Percentiles rank a stretch among this genome's conserved stretches.
Conservation (phyloP, 2,888 invertebrate genomes). For the Tinea trinotella region DNA sequence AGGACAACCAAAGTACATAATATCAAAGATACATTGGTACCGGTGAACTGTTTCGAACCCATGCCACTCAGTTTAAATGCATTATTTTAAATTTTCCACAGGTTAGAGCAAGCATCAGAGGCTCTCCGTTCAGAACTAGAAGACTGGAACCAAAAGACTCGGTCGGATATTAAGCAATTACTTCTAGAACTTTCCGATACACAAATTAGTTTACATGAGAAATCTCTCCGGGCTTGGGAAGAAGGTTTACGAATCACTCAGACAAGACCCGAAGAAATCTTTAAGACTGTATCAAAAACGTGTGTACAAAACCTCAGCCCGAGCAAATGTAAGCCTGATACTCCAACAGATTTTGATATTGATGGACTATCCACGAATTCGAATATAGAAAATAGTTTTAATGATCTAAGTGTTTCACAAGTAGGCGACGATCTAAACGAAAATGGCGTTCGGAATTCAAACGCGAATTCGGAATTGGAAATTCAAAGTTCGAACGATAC, state of each 20-base stretch:
- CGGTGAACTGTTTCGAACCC: too few relatives aligned
- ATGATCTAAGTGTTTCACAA: constrained; percentile 21
- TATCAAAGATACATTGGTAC: too few relatives aligned
- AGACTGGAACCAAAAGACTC: constrained; percentile 56
- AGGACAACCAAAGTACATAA: too few relatives aligned
- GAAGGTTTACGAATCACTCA: constrained; percentile 43
- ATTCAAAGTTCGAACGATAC: too few relatives aligned
- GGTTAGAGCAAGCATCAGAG: constrained; percentile 57
- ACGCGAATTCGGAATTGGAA: too few relatives aligned
- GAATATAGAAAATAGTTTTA: constrained; percentile 20
- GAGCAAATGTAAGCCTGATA: constrained; percentile 35
- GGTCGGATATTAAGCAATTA: constrained; percentile 40
- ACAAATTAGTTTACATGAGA: constrained; percentile 40
- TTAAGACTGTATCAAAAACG: constrained; percentile 56
- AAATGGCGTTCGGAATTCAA: too few relatives aligned
- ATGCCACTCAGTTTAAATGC: neutral
- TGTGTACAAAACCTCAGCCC: constrained; percentile 56
- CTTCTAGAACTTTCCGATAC: constrained; percentile 47
- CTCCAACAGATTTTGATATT: constrained; percentile 39
- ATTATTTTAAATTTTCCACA: too few relatives aligned
- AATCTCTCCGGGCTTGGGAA: constrained; percentile 47
- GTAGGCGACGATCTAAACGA: too few relatives aligned
- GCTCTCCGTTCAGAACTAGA: constrained; percentile 52
- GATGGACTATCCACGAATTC: constrained; percentile 31
- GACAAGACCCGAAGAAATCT: constrained; percentile 38